Conservation (phyloP, 92 coral and sea anemone genomes). For the Meandrina meandrites region DNA sequence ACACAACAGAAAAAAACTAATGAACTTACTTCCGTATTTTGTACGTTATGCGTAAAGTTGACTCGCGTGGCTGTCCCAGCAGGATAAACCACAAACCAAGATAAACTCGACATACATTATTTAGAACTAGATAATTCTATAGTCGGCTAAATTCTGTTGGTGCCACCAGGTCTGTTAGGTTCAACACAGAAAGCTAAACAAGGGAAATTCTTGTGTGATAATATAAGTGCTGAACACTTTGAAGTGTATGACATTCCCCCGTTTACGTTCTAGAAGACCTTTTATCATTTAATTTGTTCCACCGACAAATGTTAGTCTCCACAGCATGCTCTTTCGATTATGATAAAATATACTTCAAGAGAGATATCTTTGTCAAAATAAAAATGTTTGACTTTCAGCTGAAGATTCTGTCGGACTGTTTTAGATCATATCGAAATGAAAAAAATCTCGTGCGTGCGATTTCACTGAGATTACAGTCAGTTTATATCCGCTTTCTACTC, state of each 20-base stretch:
- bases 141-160: background rate
- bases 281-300: background rate
- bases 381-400: background rate
- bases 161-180: conserved; percentile 5
- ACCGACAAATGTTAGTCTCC: background rate
- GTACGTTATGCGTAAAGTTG: background rate
- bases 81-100: background rate
- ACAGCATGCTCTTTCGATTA: background rate
- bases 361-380: background rate
- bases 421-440: background rate
- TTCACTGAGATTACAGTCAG: background rate
- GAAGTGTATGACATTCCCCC: background rate
- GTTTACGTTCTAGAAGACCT: background rate
- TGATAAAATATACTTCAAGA: background rate
- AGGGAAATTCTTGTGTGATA: background rate
- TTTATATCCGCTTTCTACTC: background rate
- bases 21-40: background rate
- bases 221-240: background rate
- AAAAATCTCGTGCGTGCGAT: background rate
- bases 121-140: background rate
- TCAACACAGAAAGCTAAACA: background rate
- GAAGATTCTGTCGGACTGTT: background rate
- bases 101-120: background rate
- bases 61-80: background rate
- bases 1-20: background rate